Evolutionary conservation across 2,797 vertebrate species (phyloP).

Genomic region (Gadopsis bispinosus): DNA sequence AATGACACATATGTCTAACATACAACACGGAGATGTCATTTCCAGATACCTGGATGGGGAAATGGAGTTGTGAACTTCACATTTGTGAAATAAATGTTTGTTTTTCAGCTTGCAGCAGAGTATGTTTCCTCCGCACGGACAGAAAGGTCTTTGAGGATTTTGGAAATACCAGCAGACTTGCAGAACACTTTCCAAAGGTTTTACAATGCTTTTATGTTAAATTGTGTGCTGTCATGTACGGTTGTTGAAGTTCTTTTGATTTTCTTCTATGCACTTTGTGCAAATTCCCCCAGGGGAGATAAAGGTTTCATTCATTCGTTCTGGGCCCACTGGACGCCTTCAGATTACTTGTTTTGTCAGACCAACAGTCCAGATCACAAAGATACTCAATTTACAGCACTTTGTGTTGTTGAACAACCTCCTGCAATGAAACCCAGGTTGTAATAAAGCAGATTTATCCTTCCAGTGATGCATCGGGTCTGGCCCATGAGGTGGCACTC

Average conservation of each 20-base stretch:
- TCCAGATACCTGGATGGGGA: not conserved
- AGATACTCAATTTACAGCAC: not conserved
- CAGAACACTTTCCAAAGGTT: no score
- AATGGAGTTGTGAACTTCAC: not conserved
- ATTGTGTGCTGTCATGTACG: no score
- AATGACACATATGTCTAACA: not conserved
- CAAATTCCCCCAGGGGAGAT: no score
- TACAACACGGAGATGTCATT: not conserved
- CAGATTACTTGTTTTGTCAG: not conserved
- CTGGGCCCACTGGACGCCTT: not conserved
- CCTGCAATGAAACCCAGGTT: not conserved
- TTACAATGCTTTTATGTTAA: no score
- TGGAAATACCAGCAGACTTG: not conserved
- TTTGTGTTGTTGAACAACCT: no score
- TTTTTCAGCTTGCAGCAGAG: not conserved
- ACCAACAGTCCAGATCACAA: not conserved
- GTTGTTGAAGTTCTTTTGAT: no score
- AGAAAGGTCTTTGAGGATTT: not conserved
- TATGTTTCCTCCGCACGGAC: not conserved
- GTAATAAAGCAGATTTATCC: constrained; percentile 1
- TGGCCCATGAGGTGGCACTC: constrained; percentile 49
- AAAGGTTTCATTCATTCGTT: no score
- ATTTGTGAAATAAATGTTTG: not conserved
- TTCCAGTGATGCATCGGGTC: not conserved
- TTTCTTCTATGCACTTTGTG: no score